Percentiles rank a stretch among this genome's conserved stretches.
phyloP scores from a whole-genome alignment of 2,888 invertebrate species.

The Boloria selene region DNA sequence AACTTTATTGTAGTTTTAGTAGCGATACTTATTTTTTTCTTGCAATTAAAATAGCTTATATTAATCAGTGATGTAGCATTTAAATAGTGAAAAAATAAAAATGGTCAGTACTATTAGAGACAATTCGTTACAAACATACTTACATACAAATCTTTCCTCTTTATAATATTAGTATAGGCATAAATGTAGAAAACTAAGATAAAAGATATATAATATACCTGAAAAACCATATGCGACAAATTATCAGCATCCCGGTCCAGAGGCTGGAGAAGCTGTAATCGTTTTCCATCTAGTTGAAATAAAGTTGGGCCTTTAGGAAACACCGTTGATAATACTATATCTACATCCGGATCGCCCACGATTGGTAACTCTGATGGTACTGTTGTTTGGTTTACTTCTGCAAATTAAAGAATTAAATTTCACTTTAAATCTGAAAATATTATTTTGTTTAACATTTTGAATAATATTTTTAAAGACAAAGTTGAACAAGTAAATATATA shows the following conservation, averaged over 20 bases:
- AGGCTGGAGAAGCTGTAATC: constrained; percentile 89
- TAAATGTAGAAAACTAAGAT: not conserved
- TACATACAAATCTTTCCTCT: too few relatives aligned
- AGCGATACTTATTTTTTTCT: too few relatives aligned
- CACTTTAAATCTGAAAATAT: not conserved
- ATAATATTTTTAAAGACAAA: not conserved
- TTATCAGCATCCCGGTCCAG: constrained; percentile 93
- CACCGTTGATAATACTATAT: constrained; percentile 89
- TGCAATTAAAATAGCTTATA: too few relatives aligned
- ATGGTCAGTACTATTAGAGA: too few relatives aligned
- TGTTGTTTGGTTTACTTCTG: constrained; percentile 93
- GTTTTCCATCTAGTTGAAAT: constrained; percentile 92
- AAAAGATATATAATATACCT: constrained; percentile 80
- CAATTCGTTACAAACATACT: too few relatives aligned
- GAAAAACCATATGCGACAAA: constrained; percentile 93
- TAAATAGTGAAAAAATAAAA: too few relatives aligned
- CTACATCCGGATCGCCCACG: constrained; percentile 90
- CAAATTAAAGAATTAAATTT: constrained; percentile 46
- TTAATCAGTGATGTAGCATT: too few relatives aligned
- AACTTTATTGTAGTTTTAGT: too few relatives aligned
- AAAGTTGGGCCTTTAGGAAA: constrained; percentile 90
- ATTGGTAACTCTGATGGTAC: constrained; percentile 91
- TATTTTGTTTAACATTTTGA: not conserved
- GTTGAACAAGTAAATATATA: too few relatives aligned
- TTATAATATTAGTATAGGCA: too few relatives aligned